Conservation (phyloP, 2,113 vertebrate species). For the Tetraodon nigroviridis region DNA sequence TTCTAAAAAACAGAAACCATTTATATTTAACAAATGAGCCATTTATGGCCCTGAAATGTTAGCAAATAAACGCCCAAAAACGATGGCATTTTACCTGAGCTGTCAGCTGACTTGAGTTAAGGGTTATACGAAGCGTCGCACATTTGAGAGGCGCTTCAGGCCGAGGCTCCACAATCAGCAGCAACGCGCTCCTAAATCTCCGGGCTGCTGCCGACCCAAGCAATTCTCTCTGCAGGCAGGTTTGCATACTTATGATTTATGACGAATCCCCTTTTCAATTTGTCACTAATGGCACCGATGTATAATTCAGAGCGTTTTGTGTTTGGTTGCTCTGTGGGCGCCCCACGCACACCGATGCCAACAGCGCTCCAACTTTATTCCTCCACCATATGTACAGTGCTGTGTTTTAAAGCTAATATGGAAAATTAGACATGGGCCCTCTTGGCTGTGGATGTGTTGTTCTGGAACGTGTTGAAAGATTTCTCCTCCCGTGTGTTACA, state of each 20-base stretch:
- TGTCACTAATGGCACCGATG: slow-evolving; percentile 68
- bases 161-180: slow-evolving; percentile 31
- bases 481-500: neutral
- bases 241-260: slow-evolving; percentile 70
- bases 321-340: slow-evolving; percentile 18
- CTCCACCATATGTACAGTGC: slow-evolving; percentile 27
- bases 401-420: slow-evolving; percentile 18
- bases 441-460: slow-evolving; percentile 4
- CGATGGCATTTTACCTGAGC: neutral
- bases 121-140: slow-evolving; percentile 7
- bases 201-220: slow-evolving; percentile 63
- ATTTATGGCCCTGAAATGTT: neutral
- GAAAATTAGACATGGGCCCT: slow-evolving; percentile 9
- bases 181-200: slow-evolving; percentile 69
- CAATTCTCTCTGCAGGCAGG: slow-evolving; percentile 60
- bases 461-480: slow-evolving; percentile 6
- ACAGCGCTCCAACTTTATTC: slow-evolving; percentile 1
- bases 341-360: neutral
- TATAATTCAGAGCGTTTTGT: slow-evolving; percentile 70
- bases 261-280: slow-evolving; percentile 67
- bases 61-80: neutral
- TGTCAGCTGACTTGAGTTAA: slow-evolving; percentile 6
- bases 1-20: too few relatives aligned
- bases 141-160: slow-evolving; percentile 25
- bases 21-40: neutral